Evolutionary conservation across 2,797 vertebrate genomes (phyloP), one percentile per base, ranked within the genome.

Genomic region (Nyctalus aviator): DNA sequence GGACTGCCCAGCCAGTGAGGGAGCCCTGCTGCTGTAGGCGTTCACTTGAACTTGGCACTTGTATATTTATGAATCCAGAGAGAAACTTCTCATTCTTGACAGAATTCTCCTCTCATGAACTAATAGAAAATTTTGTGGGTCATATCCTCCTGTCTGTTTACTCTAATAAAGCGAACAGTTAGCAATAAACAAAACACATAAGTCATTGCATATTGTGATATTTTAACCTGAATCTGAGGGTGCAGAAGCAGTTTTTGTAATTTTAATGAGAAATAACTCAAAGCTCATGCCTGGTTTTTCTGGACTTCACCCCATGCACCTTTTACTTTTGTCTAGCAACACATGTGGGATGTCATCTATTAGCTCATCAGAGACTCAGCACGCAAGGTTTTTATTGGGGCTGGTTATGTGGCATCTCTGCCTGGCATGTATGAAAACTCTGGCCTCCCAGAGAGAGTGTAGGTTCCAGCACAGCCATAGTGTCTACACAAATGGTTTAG

Each of bases 1-100:
- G 0, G 15, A 5, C 35, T n/a, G 5, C 27, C 35, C 0, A 0
- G 10, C 3, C 4, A 10, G 8, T 0, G 21, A 55, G 46, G 0
- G 18, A 27, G 32, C 6, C 4, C n/a, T 8, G 18, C 32, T 4
- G 18, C 55, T 8, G 21, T 41, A 5, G 41, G 68, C 46, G 35
- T 59, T 14, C 11, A 18, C 48, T 37, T 13, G 21, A 53, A 15
- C 57, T 64, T 62, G 46, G 46, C 11, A 6, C 20, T 13, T 57
- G 44, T 17, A 7, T 85, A 0, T 79, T 87, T n/a, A 0, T 27
- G 41, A 90, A 17, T 66, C n/a, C 57, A 84, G 50, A 59, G 35
- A 21, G n/a, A 20, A 64, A 6, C 17, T 44, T 73, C 6, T 57
- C 17, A 17, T 84, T 53, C 15, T 41, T 44, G 25, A 23, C 25